Evolutionary conservation across 2,797 vertebrate species (phyloP), one percentile per base, ranked within the genome.

Genomic region (Sternarchorhynchus goeldii): DNA sequence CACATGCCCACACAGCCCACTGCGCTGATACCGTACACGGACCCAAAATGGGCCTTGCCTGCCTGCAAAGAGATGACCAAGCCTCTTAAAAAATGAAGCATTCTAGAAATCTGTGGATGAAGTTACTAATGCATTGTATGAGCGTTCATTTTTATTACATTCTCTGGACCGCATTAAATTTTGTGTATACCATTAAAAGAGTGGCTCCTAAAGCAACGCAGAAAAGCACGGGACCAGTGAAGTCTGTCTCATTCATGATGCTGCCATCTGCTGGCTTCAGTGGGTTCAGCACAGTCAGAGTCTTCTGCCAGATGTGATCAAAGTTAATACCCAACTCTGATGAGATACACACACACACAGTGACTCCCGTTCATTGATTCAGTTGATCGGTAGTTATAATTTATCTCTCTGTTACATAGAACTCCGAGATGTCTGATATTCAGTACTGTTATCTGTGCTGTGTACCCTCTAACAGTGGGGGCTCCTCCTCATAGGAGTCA

Each of bases 261-360:
- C 91, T 98, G 85, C 97, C 97, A 65, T 99, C 97, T 29, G 96
- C 96, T 68, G 81, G 93, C 88, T 97, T 99, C 85, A 98, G 56
- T 0, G 98, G 97, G 87, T 99, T 96, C 25, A 99, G 93, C 78
- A 98, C 97, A 0, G 97, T 98, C 67, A 99, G 90, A 0, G 98
- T 98, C 92, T 99, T 99, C 92, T 99, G 97, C 97, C 97, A 98
- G 92, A 99, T 99, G 91, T 98, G 96, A 90, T 99, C 96, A 81
- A 99, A 99, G 89, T 99, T 98, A 89, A 99, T 98, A 81, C 97
- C 97, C 89, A 98, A 84, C 88, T 98, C 97, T 99, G 80, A 56
- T n/a, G 17, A 67, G 25, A 78, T 41, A 72, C 68, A 78, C 25
- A 10, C n/a, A 62, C 6, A 14, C 14, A 18, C 34, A 64, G 14